phyloP scores from a whole-genome alignment of 2,888 invertebrate genomes.

The Patella depressa region DNA sequence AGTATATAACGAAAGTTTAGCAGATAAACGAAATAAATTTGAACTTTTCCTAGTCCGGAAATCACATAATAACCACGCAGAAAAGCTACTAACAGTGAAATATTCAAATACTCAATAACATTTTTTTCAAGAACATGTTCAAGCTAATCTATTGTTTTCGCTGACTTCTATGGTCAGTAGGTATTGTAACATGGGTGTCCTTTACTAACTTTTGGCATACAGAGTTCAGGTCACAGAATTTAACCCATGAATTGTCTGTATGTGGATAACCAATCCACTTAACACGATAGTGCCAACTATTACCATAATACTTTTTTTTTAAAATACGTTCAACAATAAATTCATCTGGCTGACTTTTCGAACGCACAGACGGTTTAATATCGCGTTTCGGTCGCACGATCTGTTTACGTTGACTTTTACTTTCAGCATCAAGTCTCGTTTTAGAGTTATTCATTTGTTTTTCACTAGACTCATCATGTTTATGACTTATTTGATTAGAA shows the following conservation, averaged over 20 bases:
- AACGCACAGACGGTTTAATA: no score
- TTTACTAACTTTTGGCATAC: not conserved
- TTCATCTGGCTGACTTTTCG: not conserved
- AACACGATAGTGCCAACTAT: not conserved
- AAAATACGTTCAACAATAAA: not conserved
- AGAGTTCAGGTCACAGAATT: not conserved
- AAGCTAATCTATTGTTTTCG: not conserved
- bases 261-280: not conserved
- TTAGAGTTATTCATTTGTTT: not conserved
- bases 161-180: not conserved
- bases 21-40: no score
- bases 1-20: no score
- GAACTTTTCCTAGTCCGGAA: no score
- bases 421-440: not conserved
- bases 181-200: not conserved
- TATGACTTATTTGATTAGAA: no score
- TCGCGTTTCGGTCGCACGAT: no score
- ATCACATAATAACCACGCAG: no score
- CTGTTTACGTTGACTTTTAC: no score
- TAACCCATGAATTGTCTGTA: not conserved
- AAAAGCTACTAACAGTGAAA: no score
- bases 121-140: no score
- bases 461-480: no score
- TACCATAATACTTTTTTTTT: not conserved
- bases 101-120: no score